Percentiles rank a stretch among this genome's conserved stretches.
phyloP scores from a whole-genome alignment of 2,888 invertebrate genomes.

The Ectemnius continuus region DNA sequence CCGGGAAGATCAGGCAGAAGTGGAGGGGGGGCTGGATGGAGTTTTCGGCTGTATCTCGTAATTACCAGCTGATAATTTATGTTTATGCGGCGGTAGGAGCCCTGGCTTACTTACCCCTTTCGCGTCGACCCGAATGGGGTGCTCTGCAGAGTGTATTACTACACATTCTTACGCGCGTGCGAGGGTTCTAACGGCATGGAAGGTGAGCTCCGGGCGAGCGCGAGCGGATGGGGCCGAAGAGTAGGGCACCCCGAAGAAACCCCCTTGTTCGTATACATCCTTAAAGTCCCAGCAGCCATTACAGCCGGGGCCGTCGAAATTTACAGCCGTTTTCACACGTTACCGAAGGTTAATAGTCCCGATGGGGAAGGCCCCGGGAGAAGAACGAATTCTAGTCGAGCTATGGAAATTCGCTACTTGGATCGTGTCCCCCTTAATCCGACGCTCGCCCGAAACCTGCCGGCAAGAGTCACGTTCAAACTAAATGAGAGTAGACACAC shows the following conservation, averaged over 20 bases:
- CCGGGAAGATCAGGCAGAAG: too few species aligned
- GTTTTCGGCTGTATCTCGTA: slow-evolving; percentile 74
- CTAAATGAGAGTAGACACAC: too few species aligned
- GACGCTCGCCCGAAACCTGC: too few species aligned
- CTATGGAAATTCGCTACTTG: slow-evolving; percentile 7
- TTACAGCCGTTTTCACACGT: slow-evolving; percentile 76
- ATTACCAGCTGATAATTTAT: slow-evolving; percentile 79
- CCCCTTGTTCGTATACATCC: slow-evolving; percentile 68
- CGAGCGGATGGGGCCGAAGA: slow-evolving; percentile 14
- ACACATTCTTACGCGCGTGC: slow-evolving; percentile 73
- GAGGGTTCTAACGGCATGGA: slow-evolving; percentile 49
- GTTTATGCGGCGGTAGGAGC: slow-evolving; percentile 75
- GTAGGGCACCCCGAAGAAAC: slow-evolving; percentile 45
- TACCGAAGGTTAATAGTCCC: slow-evolving; percentile 72
- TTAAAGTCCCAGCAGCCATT: slow-evolving; percentile 74
- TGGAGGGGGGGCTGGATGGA: slow-evolving; percentile 21
- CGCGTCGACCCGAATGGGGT: slow-evolving; percentile 51
- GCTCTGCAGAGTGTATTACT: slow-evolving; percentile 73
- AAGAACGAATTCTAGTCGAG: slow-evolving; percentile 57
- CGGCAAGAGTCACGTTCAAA: background rate
- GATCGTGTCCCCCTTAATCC: too few species aligned
- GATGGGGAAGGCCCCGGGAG: slow-evolving; percentile 48
- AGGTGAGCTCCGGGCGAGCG: slow-evolving; percentile 37
- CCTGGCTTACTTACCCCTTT: slow-evolving; percentile 75
- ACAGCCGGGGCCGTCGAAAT: slow-evolving; percentile 67